phyloP scores from a whole-genome alignment of 2,797 vertebrate genomes.

The Danionella dracula region DNA sequence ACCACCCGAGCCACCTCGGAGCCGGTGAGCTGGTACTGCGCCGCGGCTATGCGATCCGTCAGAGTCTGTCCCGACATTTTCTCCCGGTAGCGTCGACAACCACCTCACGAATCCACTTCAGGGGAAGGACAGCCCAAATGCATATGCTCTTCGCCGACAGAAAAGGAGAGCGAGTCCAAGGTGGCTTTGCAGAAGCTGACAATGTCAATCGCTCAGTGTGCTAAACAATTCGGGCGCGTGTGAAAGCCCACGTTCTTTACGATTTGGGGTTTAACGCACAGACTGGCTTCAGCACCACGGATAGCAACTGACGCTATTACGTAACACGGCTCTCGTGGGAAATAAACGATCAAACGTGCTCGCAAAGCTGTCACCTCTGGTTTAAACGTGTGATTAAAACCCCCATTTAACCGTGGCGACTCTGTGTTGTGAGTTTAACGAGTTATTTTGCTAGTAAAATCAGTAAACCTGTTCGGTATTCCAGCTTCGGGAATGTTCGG shows the following conservation, averaged over 20 bases:
- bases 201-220: slow-evolving; percentile 31
- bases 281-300: slow-evolving; percentile 65
- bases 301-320: slow-evolving; percentile 65
- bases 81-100: slow-evolving; percentile 53
- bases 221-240: slow-evolving; percentile 37
- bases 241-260: slow-evolving; percentile 54
- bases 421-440: neutral
- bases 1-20: slow-evolving; percentile 96
- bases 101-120: slow-evolving; percentile 54
- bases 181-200: neutral
- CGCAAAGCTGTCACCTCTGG: neutral
- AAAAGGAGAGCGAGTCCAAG: slow-evolving; percentile 1
- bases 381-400: slow-evolving; percentile 20
- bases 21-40: slow-evolving; percentile 98
- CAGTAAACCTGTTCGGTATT: slow-evolving; percentile 1
- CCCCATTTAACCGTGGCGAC: neutral
- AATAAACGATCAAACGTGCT: slow-evolving; percentile 22
- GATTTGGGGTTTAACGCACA: slow-evolving; percentile 35
- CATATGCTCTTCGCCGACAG: slow-evolving; percentile 31
- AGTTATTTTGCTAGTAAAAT: too few relatives aligned
- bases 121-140: slow-evolving; percentile 19
- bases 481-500: neutral
- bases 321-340: slow-evolving; percentile 54
- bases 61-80: slow-evolving; percentile 99
- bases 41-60: slow-evolving; percentile 98